Evolutionary conservation across 2,888 invertebrate genomes (phyloP), one percentile per base, ranked within the genome.

Genomic region (Amphipyra berbera): DNA sequence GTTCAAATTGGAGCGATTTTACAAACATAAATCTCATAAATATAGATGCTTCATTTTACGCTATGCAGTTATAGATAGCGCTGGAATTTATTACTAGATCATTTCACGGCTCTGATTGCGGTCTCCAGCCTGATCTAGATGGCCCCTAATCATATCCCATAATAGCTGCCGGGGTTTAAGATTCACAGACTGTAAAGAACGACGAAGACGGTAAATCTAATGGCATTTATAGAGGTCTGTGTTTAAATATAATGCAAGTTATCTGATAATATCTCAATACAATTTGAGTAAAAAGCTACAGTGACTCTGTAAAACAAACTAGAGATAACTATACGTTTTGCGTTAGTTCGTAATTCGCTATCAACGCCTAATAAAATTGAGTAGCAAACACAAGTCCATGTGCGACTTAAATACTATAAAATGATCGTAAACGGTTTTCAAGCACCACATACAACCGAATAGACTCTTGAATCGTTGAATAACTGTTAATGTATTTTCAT

Each of bases 71-170:
- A 42, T 73, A 62, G 73, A 68, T 62, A 71, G 54, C 40, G 45
- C 44, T 35, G 38, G 41, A 61, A 74, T 69, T 73, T 73, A 73
- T 74, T 47, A 33, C 69, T 55, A 42, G 61, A 65, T 74, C 54
- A 69, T 74, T 74, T 57, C 57, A 74, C 56, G 56, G 73, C 46
- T 49, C 15, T 60, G 55, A 57, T 45, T 73, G 7, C 40, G 21
- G 44, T 54, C 35, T 57, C 13, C 7, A 7, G 40, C 13, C 27
- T 48, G 53, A 73, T 71, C 70, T 71, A 70, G 72, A 73, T 70
- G 50, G 54, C 3, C 65, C 35, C 38, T 73, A 74, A 74, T 73
- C 61, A 73, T 55, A 55, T 42, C 14, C 54, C 46, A 12, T 61
- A 58, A 59, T 58, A 65, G 61, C 75, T 69, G 53, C 38, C 41